Percentiles rank a stretch among this genome's conserved stretches.
These are phyloP conservation scores for Lochmaea capreae DNA, from an alignment of 2,888 invertebrate genomes.

Conservation along the genomic window DNA sequence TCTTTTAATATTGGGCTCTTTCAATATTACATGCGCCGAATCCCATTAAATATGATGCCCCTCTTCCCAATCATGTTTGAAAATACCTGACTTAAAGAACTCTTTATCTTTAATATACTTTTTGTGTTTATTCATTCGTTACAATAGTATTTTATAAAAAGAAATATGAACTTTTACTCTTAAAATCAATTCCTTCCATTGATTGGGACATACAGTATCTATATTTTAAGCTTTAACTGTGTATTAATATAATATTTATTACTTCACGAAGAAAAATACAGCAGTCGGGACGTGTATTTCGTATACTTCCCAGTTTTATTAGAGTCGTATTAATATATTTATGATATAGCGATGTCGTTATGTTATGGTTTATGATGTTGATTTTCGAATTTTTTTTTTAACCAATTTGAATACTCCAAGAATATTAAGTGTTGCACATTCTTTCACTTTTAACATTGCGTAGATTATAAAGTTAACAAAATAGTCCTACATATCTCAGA, in stretches of 20 bases:
- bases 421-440: background rate
- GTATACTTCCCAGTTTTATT: conserved; percentile 15
- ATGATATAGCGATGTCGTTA: conserved; percentile 27
- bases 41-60: no score
- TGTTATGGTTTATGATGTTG: conserved; percentile 16
- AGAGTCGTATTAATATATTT: conserved; percentile 28
- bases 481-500: no score
- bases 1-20: no score
- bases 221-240: background rate
- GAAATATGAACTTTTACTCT: no score
- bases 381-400: conserved; percentile 4
- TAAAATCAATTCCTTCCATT: no score
- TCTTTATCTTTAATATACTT: no score
- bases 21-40: no score
- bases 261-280: conserved; percentile 23
- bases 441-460: background rate
- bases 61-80: no score
- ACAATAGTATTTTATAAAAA: no score
- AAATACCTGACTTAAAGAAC: no score
- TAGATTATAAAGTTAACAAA: no score
- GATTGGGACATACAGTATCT: background rate
- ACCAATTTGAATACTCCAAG: background rate
- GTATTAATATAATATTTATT: conserved; percentile 12
- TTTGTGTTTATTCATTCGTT: no score
- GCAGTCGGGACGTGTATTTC: conserved; percentile 13